These are phyloP conservation scores for Mastigias papua DNA, from an alignment of 30 jellyfish, hydroid and myxozoan species.

Conservation along the genomic window DNA sequence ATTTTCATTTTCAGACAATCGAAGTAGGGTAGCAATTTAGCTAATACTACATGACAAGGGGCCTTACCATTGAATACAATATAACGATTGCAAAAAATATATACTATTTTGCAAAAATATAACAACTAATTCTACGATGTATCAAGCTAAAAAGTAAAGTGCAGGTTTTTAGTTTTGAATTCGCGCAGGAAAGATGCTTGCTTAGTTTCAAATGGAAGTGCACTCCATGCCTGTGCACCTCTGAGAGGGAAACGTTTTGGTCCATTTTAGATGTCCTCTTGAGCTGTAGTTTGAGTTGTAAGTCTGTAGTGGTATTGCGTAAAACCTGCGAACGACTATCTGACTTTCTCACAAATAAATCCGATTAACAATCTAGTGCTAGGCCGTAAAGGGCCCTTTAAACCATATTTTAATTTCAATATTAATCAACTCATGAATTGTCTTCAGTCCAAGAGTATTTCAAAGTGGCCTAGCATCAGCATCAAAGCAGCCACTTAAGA, in stretches of 20 bases:
- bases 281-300: neutral
- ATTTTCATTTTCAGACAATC: neutral
- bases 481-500: neutral
- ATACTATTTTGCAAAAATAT: neutral
- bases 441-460: neutral
- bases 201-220: neutral
- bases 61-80: neutral
- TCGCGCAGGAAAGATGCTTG: neutral
- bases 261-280: neutral
- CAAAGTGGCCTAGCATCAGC: neutral
- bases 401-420: neutral
- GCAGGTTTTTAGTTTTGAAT: neutral
- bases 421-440: neutral
- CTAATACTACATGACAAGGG: neutral
- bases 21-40: neutral
- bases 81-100: neutral
- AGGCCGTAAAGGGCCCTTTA: neutral
- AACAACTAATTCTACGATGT: neutral
- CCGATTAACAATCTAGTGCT: neutral
- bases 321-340: neutral
- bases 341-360: neutral
- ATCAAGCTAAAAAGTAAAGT: neutral
- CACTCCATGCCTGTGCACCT: neutral
- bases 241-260: neutral
- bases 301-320: constrained; percentile 4